Base-by-base conservation (phyloP, 2,888 invertebrate species). In the Salticus scenicus region DNA sequence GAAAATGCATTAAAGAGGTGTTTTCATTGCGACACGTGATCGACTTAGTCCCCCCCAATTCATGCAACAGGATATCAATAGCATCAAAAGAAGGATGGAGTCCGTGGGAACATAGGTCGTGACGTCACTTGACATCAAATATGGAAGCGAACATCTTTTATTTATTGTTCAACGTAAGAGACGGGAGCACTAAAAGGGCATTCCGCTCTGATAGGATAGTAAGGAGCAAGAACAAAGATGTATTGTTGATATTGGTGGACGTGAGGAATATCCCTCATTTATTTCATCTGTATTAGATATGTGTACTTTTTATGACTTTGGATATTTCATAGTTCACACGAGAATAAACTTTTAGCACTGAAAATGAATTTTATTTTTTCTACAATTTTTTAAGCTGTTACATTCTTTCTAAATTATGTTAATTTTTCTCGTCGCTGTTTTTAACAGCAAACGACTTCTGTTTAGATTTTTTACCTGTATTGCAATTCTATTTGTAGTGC, bases 151-250 rank as follows among this genome's bases (percentile, higher is more conserved):
- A 57, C 77, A 80, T 73, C 80, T 73, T 66, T 80, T 80, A 73
- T 73, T 73, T 33, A 64, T 33, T 80, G 73, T 51, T 67, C 73
- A 33, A 24, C 63, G 57, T 75, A 81, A 81, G 69, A 69, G 81
- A 57, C 27, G 51, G 74, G 74, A 57, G 12, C 57, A 4, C 14
- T n/a, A 24, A 57, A 0, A 57, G n/a, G 20, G 47, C 12, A 47
- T 47, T 47, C 47, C n/a, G n/a, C n/a, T 2, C 12, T 47, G 17
- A 47, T 47, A 10, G 7, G 57, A 57, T 57, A 24, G 57, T 20
- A 2, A 24, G 57, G 57, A 57, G 20, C 8, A 17, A 47, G 47
- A n/a, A 57, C 24, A 57, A 24, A 24, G 57, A 57, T 57, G 24
- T 24, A 24, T 5, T 20, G 1, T 57, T 17, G 12, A 24, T 47